Evolutionary conservation across 2,113 vertebrate species (phyloP).

Genomic region (Aspidoscelis tigris): DNA sequence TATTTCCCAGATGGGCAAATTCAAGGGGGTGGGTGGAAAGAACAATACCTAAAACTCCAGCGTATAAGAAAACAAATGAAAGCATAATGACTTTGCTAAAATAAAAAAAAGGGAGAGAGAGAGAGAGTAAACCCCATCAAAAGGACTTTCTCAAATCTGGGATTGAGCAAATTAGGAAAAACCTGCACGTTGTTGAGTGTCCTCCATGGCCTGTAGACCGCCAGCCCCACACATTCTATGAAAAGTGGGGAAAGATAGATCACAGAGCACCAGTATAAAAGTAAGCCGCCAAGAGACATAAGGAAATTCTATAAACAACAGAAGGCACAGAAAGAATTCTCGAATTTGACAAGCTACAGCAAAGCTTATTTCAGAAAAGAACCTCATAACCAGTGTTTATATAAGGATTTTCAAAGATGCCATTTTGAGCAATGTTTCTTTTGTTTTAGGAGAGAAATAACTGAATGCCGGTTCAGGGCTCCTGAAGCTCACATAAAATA

Average conservation of each 20-base stretch:
- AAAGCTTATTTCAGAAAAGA: constrained; percentile 51
- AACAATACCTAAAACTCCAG: not conserved
- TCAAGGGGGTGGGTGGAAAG: not conserved
- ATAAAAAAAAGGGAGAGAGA: not conserved
- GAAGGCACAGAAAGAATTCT: constrained; percentile 32
- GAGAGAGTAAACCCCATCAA: not conserved
- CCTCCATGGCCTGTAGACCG: not conserved
- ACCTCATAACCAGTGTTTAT: constrained; percentile 59
- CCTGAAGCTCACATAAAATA: constrained; percentile 71
- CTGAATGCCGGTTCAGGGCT: constrained; percentile 43
- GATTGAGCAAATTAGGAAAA: not conserved
- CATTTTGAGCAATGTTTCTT: constrained; percentile 67
- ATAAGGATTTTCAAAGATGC: constrained; percentile 67
- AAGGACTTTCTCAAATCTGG: not conserved
- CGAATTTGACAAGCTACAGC: constrained; percentile 56
- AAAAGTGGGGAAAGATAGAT: constrained; percentile 14
- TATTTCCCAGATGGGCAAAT: not conserved
- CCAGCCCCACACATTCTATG: not conserved
- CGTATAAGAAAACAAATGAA: not conserved
- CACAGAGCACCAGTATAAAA: not conserved
- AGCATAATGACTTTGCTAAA: not conserved
- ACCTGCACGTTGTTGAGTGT: not conserved
- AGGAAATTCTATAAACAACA: constrained; percentile 35
- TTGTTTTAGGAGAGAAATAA: constrained; percentile 69
- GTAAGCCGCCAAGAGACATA: constrained; percentile 42